Evolutionary conservation across 2,888 invertebrate genomes (phyloP).

Genomic region (Rhogogaster chlorosoma): DNA sequence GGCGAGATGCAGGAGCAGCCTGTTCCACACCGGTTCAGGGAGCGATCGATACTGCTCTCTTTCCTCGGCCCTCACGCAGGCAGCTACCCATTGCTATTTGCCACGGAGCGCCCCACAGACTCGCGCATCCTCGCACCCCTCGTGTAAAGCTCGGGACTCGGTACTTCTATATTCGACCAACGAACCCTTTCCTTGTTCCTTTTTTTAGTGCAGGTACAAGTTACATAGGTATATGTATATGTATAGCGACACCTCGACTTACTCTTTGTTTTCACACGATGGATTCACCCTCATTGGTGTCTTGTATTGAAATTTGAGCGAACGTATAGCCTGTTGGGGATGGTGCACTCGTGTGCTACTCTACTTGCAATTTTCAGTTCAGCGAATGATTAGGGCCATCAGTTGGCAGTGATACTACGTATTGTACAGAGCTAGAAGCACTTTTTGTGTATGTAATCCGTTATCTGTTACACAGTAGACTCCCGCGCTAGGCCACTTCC

Average conservation of each 20-base stretch:
- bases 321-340: background rate
- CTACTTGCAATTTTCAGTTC: background rate
- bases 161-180: background rate
- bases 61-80: conserved; percentile 6
- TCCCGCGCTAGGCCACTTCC: too few relatives aligned
- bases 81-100: conserved; percentile 46
- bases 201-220: background rate
- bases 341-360: background rate
- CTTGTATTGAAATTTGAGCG: background rate
- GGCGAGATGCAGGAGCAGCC: background rate
- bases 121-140: background rate
- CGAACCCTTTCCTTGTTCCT: conserved; percentile 23
- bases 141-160: background rate
- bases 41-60: conserved; percentile 32
- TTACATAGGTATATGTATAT: background rate
- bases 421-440: background rate
- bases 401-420: background rate
- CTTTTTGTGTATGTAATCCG: background rate
- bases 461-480: background rate
- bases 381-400: background rate
- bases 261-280: conserved; percentile 27
- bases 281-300: background rate
- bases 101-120: background rate
- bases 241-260: conserved; percentile 13
- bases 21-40: conserved; percentile 26